Evolutionary conservation across 2,113 vertebrate genomes (phyloP).

Genomic region (Gavia stellata): DNA sequence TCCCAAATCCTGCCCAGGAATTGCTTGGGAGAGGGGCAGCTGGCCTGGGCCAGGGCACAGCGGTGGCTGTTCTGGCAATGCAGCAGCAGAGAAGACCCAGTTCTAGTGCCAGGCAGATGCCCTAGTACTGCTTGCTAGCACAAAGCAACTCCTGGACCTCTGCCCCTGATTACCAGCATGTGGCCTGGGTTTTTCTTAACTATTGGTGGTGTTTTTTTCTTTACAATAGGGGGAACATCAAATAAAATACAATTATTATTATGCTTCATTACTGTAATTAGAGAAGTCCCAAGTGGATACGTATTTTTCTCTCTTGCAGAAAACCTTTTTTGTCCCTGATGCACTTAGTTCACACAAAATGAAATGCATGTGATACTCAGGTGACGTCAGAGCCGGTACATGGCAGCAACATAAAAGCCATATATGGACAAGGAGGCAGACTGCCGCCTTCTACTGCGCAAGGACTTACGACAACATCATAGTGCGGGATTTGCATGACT

Average conservation of each 20-base stretch:
- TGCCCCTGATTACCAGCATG: not conserved
- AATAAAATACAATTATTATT: not conserved
- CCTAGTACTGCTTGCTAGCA: not conserved
- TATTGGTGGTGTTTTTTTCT: not conserved
- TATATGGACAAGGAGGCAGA: conserved; percentile 41
- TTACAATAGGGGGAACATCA: not conserved
- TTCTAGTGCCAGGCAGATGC: not conserved
- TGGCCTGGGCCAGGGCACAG: not conserved
- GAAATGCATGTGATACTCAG: not conserved
- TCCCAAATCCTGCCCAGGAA: not conserved
- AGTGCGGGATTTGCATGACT: conserved; percentile 8
- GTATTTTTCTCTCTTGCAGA: not conserved
- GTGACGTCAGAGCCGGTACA: not conserved
- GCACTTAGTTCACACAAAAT: not conserved
- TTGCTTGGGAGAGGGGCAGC: not conserved
- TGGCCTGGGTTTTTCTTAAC: not conserved
- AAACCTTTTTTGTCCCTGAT: not conserved
- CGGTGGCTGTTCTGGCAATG: not conserved
- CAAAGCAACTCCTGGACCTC: not conserved
- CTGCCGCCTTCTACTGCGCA: not conserved
- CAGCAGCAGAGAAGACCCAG: not conserved
- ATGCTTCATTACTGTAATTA: not conserved
- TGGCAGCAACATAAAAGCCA: conserved; percentile 19
- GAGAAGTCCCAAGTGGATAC: not conserved
- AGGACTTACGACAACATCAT: conserved; percentile 3